These are phyloP conservation scores for Silurus glanis DNA, from an alignment of 2,113 vertebrate genomes.

Conservation along the genomic window DNA sequence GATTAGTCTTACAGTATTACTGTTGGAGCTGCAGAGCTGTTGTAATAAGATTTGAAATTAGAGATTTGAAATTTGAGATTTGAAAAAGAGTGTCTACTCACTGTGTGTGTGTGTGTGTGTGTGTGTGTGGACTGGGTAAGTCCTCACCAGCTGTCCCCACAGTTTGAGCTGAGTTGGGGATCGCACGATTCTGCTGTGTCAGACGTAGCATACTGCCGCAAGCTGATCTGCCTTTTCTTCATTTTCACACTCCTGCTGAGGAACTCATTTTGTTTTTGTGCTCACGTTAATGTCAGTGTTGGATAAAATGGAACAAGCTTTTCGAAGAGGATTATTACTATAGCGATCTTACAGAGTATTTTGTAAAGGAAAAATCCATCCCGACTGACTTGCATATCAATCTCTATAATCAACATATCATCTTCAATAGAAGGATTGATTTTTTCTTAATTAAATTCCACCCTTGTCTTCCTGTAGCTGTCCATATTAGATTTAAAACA, in stretches of 20 bases:
- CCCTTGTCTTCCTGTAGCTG: too few species aligned
- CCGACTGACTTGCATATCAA: not conserved
- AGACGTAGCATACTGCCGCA: constrained; percentile 51
- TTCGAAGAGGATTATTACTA: not conserved
- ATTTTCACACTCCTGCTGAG: constrained; percentile 26
- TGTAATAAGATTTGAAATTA: too few species aligned
- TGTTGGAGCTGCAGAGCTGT: too few species aligned
- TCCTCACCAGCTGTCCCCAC: constrained; percentile 71
- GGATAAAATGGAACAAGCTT: not conserved
- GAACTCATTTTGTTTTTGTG: constrained; percentile 21
- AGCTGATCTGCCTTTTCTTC: constrained; percentile 33
- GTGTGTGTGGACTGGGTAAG: constrained; percentile 56
- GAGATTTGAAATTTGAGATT: too few species aligned
- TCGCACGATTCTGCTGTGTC: constrained; percentile 60
- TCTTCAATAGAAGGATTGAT: not conserved
- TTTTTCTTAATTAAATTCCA: not conserved
- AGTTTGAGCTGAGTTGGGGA: constrained; percentile 50
- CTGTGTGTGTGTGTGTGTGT: not conserved
- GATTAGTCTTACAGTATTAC: too few species aligned
- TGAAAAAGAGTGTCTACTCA: not conserved
- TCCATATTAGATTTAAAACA: too few species aligned
- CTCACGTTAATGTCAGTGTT: constrained; percentile 1
- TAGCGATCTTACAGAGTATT: not conserved
- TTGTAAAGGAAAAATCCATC: not conserved
- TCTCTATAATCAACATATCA: not conserved